Percentiles rank a stretch among this genome's conserved stretches.
These are phyloP conservation scores for Larimichthys polyactis DNA, from an alignment of 2,113 vertebrate genomes.

Conservation along the genomic window DNA sequence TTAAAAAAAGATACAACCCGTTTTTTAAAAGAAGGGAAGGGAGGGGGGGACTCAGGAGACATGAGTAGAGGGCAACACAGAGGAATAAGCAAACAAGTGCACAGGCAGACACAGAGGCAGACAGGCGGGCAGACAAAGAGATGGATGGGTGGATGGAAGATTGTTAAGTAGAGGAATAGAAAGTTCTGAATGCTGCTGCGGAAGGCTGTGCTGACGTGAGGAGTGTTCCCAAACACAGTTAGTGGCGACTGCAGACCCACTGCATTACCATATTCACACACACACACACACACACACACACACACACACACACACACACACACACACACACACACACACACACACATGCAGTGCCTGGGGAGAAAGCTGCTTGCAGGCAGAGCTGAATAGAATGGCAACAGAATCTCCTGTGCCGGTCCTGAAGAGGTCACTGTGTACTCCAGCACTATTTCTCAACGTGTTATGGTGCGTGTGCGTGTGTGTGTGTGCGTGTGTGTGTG, in stretches of 20 bases:
- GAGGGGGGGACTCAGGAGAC: background rate
- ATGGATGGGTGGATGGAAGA: constrained; percentile 65
- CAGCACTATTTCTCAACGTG: constrained; percentile 29
- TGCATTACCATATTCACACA: constrained; percentile 70
- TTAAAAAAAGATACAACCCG: constrained; percentile 32
- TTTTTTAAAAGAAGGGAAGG: background rate
- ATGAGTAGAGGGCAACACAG: constrained; percentile 22
- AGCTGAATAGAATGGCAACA: constrained; percentile 70
- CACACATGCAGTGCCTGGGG: constrained; percentile 44
- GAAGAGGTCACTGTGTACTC: constrained; percentile 76
- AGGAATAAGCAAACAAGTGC: constrained; percentile 49
- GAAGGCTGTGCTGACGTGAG: constrained; percentile 81
- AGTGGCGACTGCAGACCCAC: constrained; percentile 73
- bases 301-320: constrained; percentile 25
- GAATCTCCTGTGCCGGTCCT: constrained; percentile 66
- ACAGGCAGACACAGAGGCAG: constrained; percentile 32
- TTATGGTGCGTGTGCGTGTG: background rate
- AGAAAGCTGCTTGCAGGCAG: constrained; percentile 58
- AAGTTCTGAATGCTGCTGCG: constrained; percentile 76
- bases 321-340: background rate
- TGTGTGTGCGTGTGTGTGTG: too few relatives aligned
- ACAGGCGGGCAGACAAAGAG: constrained; percentile 57
- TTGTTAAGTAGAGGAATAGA: constrained; percentile 70
- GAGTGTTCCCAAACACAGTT: constrained; percentile 82
- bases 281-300: constrained; percentile 43